phyloP scores from a whole-genome alignment of 2,888 invertebrate genomes.

The Drosophila stalkeri region DNA sequence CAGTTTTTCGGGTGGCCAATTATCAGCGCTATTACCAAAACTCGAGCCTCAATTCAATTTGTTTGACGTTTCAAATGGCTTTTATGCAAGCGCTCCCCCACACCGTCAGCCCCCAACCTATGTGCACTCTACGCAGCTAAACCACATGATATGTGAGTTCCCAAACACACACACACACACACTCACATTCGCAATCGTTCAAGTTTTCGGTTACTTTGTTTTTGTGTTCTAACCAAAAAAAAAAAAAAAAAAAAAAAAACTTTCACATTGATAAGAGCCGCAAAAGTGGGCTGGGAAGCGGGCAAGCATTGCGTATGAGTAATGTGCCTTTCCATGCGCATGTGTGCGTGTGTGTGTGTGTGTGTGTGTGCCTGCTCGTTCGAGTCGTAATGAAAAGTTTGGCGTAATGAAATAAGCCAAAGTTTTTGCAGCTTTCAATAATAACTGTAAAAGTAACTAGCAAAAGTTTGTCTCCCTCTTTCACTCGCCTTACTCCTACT shows the following conservation, averaged over 20 bases:
- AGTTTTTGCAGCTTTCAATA: constrained; percentile 78
- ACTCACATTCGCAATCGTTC: constrained; percentile 30
- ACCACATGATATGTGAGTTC: constrained; percentile 47
- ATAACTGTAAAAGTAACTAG: constrained; percentile 78
- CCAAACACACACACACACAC: constrained; percentile 7
- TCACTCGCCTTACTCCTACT: neutral
- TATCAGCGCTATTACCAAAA: constrained; percentile 63
- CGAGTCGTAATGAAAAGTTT: constrained; percentile 72
- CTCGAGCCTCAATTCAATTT: constrained; percentile 71
- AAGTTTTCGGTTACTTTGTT: constrained; percentile 71
- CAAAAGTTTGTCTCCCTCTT: constrained; percentile 53
- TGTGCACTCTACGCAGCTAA: neutral
- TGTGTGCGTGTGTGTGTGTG: constrained; percentile 5
- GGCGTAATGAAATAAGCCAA: constrained; percentile 78
- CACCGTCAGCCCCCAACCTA: too few species aligned
- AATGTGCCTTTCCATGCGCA: constrained; percentile 39
- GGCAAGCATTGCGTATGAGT: constrained; percentile 57
- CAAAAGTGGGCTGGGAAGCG: constrained; percentile 20
- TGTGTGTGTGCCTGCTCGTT: neutral
- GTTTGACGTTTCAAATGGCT: constrained; percentile 77
- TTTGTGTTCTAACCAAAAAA: constrained; percentile 48
- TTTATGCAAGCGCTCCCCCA: constrained; percentile 33
- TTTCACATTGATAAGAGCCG: constrained; percentile 67
- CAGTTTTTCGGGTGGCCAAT: constrained; percentile 56
- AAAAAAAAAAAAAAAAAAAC: constrained; percentile 55